Evolutionary conservation across 2,888 invertebrate genomes (phyloP).

Genomic region (Monoplex corrugatus): DNA sequence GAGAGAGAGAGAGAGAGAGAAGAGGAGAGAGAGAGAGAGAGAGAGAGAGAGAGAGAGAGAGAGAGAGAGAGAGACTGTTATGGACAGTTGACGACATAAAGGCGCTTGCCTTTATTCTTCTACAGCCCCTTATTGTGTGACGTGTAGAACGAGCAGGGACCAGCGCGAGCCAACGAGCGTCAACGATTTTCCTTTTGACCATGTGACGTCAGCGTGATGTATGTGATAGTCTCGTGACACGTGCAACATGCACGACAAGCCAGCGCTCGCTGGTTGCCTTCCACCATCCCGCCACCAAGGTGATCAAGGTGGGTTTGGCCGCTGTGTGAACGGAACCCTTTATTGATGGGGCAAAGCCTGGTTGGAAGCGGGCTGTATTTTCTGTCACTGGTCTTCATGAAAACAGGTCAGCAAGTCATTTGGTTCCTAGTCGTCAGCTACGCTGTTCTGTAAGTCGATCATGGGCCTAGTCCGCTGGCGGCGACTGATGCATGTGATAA

Average conservation of each 20-base stretch:
- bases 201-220: constrained; percentile 46
- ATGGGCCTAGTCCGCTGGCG: too few relatives aligned
- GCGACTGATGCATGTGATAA: too few relatives aligned
- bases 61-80: background rate
- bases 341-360: too few relatives aligned
- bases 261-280: too few relatives aligned
- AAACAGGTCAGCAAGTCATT: too few relatives aligned
- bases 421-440: too few relatives aligned
- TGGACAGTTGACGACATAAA: background rate
- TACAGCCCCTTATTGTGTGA: background rate
- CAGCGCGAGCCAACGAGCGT: background rate
- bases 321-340: too few relatives aligned
- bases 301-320: too few relatives aligned
- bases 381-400: too few relatives aligned
- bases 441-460: too few relatives aligned
- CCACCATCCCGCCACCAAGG: too few relatives aligned
- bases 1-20: constrained; percentile 22
- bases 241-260: constrained; percentile 35
- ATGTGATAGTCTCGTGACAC: constrained; percentile 51
- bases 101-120: background rate
- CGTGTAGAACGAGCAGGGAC: background rate
- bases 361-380: too few relatives aligned
- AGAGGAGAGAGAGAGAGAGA: background rate
- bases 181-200: background rate
- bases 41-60: background rate